Base-by-base conservation (phyloP, 2,888 invertebrate species). In the Dermolepida albohirtum region DNA sequence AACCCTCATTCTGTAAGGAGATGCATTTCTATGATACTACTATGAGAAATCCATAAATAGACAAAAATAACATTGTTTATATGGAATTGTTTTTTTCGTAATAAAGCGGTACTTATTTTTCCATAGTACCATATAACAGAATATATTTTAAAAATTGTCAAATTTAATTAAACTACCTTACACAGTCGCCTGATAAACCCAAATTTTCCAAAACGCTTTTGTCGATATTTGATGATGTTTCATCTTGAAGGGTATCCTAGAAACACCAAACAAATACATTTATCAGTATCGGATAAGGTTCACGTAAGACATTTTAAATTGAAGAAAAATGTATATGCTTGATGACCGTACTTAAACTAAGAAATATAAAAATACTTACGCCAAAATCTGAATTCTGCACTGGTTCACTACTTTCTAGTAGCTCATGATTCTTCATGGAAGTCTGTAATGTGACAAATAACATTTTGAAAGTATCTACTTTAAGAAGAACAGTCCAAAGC, bases 221-320 rank as follows among this genome's bases (percentile, higher is more conserved):
- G 63, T 64, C 64, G 7, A 67, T 14, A 63, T 47, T 67, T 43
- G 67, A 63, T 6, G 62, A 62, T 8, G 64, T 63, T 16, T 67
- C 67, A 39, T 67, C 63, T 54, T 63, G 54, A 47, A 55, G 16
- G 11, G 22, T 47, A 11, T 34, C 52, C 67, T 63, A 63, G 40
- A 67, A 67, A 29, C 67, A 64, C 40, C 64, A 67, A 67, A 55
- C 64, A 64, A 40, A 67, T 64, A 64, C 64, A 64, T 67, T 67
- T 22, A 34, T 14, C 12, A 34, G n/a, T 1, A 34, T 14, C 12
- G 14, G n/a, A 1, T 34, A 52, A 14, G 14, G 6, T 12, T 40
- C 12, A 12, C 14, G n/a, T 11, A 52, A 34, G 1, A 10, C 10
- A 34, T 8, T 34, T 34, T 14, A 59, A 6, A 44, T 14, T 34